phyloP scores from a whole-genome alignment of 1,140 invertebrate genomes.

The Dreissena rostriformis region DNA sequence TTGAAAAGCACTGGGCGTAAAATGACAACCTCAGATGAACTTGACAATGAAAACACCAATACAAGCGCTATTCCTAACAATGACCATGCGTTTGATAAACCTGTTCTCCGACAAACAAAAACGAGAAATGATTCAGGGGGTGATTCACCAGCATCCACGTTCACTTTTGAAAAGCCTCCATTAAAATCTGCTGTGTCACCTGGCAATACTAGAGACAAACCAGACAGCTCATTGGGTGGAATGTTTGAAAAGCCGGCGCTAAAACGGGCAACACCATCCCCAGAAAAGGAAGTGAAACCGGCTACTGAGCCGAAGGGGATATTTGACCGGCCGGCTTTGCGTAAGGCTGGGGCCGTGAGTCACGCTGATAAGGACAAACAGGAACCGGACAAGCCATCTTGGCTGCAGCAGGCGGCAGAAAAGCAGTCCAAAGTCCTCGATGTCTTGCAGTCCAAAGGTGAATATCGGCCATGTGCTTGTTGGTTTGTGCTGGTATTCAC shows the following conservation, averaged over 20 bases:
- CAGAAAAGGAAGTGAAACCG: slow-evolving; percentile 41
- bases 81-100: slow-evolving; percentile 44
- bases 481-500: no score
- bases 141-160: background rate
- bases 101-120: slow-evolving; percentile 15
- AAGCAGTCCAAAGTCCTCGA: slow-evolving; percentile 38
- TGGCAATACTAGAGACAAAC: background rate
- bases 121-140: slow-evolving; percentile 13
- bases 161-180: slow-evolving; percentile 48
- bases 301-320: slow-evolving; percentile 40
- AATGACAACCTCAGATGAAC: background rate
- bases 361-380: slow-evolving; percentile 9
- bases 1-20: slow-evolving; percentile 23
- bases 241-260: slow-evolving; percentile 49
- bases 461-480: background rate
- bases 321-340: slow-evolving; percentile 36
- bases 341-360: slow-evolving; percentile 27
- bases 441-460: slow-evolving; percentile 40
- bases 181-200: slow-evolving; percentile 14
- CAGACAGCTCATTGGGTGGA: background rate
- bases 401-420: slow-evolving; percentile 39
- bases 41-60: background rate
- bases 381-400: slow-evolving; percentile 23
- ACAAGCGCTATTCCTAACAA: background rate
- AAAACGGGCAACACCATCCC: slow-evolving; percentile 46